phyloP scores from a whole-genome alignment of 64 coral and sea anemone species.

The Stichodactyla mertensii region DNA sequence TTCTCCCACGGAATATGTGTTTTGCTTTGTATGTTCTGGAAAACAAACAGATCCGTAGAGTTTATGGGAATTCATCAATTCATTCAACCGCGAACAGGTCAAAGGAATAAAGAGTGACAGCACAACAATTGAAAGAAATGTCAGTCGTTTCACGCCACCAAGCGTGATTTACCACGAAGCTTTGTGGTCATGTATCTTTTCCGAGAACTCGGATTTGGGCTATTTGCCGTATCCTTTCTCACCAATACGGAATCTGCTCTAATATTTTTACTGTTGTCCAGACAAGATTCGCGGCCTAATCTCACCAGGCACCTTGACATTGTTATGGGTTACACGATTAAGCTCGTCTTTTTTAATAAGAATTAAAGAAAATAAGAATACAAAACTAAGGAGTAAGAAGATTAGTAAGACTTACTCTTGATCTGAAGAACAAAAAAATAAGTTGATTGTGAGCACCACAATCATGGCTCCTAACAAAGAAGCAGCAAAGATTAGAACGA shows the following conservation, averaged over 20 bases:
- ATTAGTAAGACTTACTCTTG: conserved; percentile 16
- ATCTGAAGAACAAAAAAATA: background rate
- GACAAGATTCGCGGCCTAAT: background rate
- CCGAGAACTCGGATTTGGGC: too few relatives aligned
- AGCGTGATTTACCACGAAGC: too few relatives aligned
- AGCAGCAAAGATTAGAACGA: conserved; percentile 2
- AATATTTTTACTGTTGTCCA: too few relatives aligned
- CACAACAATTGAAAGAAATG: too few relatives aligned
- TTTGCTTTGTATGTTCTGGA: background rate
- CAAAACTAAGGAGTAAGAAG: background rate
- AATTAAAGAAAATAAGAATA: too few relatives aligned
- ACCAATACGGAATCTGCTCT: too few relatives aligned
- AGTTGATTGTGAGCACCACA: background rate
- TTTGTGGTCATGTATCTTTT: too few relatives aligned
- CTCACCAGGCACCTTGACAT: background rate
- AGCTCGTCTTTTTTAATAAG: background rate
- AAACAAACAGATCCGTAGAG: background rate
- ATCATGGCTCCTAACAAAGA: background rate
- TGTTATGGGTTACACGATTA: background rate
- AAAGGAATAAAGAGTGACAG: too few relatives aligned
- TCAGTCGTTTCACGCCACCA: too few relatives aligned
- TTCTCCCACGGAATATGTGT: background rate
- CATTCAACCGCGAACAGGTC: too few relatives aligned
- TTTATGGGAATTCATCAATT: background rate
- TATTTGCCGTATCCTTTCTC: too few relatives aligned